Percentiles rank a stretch among this genome's conserved stretches.
phyloP scores from a whole-genome alignment of 2,113 vertebrate species.

The Lophotis ruficrista region DNA sequence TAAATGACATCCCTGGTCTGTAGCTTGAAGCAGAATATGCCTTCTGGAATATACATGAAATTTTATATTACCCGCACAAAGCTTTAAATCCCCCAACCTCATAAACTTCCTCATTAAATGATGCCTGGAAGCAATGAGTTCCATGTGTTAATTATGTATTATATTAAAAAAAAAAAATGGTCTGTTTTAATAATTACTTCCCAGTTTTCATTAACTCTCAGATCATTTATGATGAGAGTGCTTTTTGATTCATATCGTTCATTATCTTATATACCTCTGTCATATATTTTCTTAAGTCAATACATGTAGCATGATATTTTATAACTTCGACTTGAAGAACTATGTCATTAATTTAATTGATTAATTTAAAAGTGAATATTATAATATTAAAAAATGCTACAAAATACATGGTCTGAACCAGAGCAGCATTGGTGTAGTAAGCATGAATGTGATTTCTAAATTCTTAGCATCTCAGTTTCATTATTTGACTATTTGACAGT shows the following conservation, averaged over 20 bases:
- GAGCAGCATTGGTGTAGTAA: background rate
- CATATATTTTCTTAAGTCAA: background rate
- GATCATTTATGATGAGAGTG: background rate
- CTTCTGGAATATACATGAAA: background rate
- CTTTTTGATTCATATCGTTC: conserved; percentile 17
- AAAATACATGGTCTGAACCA: background rate
- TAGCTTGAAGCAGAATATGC: background rate
- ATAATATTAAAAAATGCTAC: background rate
- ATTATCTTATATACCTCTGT: background rate
- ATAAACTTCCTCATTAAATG: conserved; percentile 53
- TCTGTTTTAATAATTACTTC: conserved; percentile 44
- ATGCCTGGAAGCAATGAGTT: conserved; percentile 44
- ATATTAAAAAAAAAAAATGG: background rate
- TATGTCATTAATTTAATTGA: background rate
- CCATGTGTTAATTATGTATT: conserved; percentile 47
- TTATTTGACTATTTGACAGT: background rate
- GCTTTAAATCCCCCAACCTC: background rate
- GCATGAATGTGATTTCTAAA: background rate
- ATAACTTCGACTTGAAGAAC: background rate
- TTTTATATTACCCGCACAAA: background rate
- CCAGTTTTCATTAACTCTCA: conserved; percentile 43
- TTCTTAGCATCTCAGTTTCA: background rate
- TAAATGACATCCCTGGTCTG: background rate
- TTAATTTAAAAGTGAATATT: background rate
- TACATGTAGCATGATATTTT: background rate